Conservation (phyloP, 2,113 vertebrate genomes). For the Sardina pilchardus region DNA sequence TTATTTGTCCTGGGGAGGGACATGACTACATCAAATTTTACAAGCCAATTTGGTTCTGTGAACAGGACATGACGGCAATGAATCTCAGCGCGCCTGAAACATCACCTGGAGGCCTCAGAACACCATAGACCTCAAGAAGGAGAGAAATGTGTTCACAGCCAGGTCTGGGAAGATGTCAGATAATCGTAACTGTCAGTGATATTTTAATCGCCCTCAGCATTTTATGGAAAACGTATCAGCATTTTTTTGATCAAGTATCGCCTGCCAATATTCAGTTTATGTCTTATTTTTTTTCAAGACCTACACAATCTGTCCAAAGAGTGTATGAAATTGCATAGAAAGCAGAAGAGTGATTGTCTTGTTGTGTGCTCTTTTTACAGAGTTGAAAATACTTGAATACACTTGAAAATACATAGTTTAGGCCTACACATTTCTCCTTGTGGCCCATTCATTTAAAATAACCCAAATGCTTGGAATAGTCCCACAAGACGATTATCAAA, state of each 20-base stretch:
- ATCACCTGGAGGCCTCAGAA: neutral
- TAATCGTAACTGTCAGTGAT: neutral
- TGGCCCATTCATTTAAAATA: too few relatives aligned
- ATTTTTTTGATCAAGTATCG: neutral
- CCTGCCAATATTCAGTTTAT: neutral
- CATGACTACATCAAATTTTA: slow-evolving; percentile 20
- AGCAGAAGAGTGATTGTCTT: too few relatives aligned
- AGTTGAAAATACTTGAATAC: too few relatives aligned
- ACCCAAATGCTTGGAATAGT: too few relatives aligned
- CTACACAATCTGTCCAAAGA: neutral
- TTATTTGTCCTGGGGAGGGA: slow-evolving; percentile 15
- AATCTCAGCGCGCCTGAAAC: neutral
- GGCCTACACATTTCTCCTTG: too few relatives aligned
- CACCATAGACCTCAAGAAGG: neutral
- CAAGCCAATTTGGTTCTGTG: slow-evolving; percentile 14
- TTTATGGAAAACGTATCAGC: neutral
- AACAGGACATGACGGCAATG: slow-evolving; percentile 10
- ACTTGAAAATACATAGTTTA: too few relatives aligned
- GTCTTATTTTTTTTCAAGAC: neutral
- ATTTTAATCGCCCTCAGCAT: neutral
- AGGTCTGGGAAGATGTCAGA: neutral
- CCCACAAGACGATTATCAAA: too few relatives aligned
- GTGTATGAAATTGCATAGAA: too few relatives aligned
- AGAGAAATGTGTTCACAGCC: neutral
- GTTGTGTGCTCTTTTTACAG: too few relatives aligned